phyloP scores from a whole-genome alignment of 2,797 vertebrate genomes.

The Apodemus agrarius region DNA sequence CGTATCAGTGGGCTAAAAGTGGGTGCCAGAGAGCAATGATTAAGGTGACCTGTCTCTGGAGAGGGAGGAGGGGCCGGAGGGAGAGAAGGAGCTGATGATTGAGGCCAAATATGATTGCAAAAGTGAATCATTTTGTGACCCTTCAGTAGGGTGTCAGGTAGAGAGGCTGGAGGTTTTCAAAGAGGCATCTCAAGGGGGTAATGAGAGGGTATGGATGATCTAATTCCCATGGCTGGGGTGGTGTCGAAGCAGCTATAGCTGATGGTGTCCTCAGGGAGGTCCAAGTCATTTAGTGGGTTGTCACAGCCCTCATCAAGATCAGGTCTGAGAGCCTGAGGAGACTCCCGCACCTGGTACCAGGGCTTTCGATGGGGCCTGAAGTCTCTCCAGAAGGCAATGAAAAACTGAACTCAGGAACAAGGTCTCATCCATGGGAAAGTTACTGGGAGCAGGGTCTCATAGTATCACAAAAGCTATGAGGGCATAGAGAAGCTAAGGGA shows the following conservation, averaged over 20 bases:
- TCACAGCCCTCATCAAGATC: neutral
- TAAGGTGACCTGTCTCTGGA: neutral
- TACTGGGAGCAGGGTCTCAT: neutral
- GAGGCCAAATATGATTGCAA: neutral
- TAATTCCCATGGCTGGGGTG: neutral
- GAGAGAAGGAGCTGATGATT: neutral
- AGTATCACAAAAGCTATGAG: neutral
- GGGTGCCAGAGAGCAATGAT: neutral
- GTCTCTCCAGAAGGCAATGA: neutral
- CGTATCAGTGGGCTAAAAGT: neutral
- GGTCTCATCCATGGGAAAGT: neutral
- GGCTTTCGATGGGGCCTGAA: neutral
- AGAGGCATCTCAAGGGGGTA: neutral
- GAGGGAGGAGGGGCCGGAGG: neutral
- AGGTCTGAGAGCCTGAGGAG: neutral
- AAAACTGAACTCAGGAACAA: neutral
- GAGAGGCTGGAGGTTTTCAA: neutral
- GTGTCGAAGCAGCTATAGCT: neutral
- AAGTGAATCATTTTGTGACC: neutral
- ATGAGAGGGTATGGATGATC: neutral
- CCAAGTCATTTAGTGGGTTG: neutral
- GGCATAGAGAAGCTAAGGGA: neutral
- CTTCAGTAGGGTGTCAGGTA: neutral
- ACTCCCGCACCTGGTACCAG: neutral
- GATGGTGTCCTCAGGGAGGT: neutral